Percentiles rank a stretch among this genome's conserved stretches.
These are phyloP conservation scores for Simalia tracyae DNA, from an alignment of 2,797 vertebrate genomes.

Conservation along the genomic window DNA sequence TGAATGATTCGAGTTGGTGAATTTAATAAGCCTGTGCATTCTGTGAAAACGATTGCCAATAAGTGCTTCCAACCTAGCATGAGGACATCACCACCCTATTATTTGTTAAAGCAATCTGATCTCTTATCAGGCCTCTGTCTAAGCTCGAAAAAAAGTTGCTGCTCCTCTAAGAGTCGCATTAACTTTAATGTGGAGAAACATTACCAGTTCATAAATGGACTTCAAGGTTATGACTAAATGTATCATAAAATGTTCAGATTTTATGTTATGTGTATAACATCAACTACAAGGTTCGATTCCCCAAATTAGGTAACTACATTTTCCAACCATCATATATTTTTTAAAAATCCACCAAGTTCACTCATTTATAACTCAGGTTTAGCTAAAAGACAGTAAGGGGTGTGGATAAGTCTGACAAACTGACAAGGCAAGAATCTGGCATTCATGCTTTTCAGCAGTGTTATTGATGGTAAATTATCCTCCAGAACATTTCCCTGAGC, in stretches of 20 bases:
- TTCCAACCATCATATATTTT: neutral
- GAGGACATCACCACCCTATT: neutral
- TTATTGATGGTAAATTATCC: constrained; percentile 17
- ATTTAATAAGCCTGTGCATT: neutral
- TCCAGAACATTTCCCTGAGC: constrained; percentile 60
- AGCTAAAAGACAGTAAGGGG: constrained; percentile 35
- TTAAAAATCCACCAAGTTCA: neutral
- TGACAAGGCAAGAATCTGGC: constrained; percentile 53
- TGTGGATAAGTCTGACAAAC: constrained; percentile 62
- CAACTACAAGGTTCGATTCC: neutral
- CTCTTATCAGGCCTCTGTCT: neutral
- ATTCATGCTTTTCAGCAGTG: constrained; percentile 36
- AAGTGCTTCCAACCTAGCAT: neutral
- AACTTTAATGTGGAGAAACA: neutral
- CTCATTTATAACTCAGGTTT: constrained; percentile 10
- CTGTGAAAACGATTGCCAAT: neutral
- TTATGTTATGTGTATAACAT: neutral
- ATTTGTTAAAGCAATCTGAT: neutral
- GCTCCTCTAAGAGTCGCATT: neutral
- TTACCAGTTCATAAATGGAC: neutral
- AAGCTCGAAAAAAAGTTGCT: neutral
- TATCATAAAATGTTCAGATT: neutral
- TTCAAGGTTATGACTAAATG: neutral
- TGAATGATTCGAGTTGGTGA: neutral
- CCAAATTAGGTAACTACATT: neutral